Conservation (phyloP, 1,140 invertebrate genomes). For the Drosophila ercepeae region DNA sequence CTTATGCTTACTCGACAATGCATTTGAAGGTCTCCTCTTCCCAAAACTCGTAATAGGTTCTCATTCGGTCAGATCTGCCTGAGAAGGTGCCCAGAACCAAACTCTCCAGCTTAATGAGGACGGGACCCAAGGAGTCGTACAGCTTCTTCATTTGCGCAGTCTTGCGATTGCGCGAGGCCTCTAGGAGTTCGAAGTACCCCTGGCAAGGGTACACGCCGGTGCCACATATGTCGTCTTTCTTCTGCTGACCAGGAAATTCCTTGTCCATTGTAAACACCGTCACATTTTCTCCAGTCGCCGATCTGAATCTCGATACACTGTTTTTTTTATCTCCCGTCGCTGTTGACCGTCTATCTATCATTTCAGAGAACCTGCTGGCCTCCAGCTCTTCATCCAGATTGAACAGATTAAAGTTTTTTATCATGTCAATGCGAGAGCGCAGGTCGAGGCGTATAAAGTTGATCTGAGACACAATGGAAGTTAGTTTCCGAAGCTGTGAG, state of each 20-base stretch:
- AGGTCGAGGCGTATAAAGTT: slow-evolving; percentile 91
- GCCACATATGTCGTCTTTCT: slow-evolving; percentile 53
- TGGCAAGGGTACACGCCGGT: slow-evolving; percentile 83
- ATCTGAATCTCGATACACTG: slow-evolving; percentile 17
- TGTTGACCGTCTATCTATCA: background rate
- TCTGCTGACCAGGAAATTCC: slow-evolving; percentile 9
- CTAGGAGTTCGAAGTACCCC: slow-evolving; percentile 84
- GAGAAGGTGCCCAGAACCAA: slow-evolving; percentile 88
- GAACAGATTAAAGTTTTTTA: slow-evolving; percentile 87
- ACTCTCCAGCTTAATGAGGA: slow-evolving; percentile 93
- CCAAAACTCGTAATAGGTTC: slow-evolving; percentile 88
- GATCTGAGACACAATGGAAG: slow-evolving; percentile 88
- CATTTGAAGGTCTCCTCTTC: slow-evolving; percentile 88
- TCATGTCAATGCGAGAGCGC: slow-evolving; percentile 85
- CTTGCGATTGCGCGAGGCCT: slow-evolving; percentile 87
- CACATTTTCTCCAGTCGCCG: slow-evolving; percentile 32
- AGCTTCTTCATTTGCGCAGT: slow-evolving; percentile 87
- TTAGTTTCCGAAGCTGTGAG: slow-evolving; percentile 85
- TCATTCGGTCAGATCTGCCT: slow-evolving; percentile 87
- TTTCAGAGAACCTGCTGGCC: background rate
- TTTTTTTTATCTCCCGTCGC: background rate
- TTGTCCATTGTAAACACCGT: slow-evolving; percentile 37
- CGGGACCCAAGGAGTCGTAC: slow-evolving; percentile 90
- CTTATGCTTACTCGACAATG: slow-evolving; percentile 84
- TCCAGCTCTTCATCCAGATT: slow-evolving; percentile 69